Evolutionary conservation across 2,888 invertebrate genomes (phyloP).

Genomic region (Acleris emargana): DNA sequence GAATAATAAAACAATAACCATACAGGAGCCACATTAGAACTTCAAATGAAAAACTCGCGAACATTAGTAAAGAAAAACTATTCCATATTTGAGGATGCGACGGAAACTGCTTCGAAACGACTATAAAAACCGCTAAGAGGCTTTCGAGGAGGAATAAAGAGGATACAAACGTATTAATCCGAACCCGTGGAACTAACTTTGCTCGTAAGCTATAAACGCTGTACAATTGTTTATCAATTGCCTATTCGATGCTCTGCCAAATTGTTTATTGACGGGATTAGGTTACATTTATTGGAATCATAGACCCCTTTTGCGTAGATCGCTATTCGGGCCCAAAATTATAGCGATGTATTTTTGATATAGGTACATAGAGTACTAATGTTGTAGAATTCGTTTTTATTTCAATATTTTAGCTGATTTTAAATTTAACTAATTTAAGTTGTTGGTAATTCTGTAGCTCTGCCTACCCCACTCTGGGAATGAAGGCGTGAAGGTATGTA

Average conservation of each 20-base stretch:
- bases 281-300: not conserved
- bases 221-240: constrained; percentile 56
- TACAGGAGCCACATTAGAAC: constrained; percentile 14
- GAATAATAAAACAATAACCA: constrained; percentile 23
- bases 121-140: constrained; percentile 68
- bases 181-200: constrained; percentile 54
- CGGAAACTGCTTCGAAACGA: constrained; percentile 58
- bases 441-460: too few species aligned
- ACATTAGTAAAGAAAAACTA: constrained; percentile 49
- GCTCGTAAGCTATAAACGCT: constrained; percentile 58
- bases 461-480: too few species aligned
- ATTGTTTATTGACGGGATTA: constrained; percentile 23
- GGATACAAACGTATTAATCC: constrained; percentile 56
- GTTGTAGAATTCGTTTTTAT: too few species aligned
- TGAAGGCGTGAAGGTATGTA: too few species aligned
- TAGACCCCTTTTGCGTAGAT: not conserved
- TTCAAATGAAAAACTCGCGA: constrained; percentile 18
- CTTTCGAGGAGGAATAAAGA: constrained; percentile 51
- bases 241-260: constrained; percentile 32
- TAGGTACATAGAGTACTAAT: too few species aligned
- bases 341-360: too few species aligned
- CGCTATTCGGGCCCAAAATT: too few species aligned
- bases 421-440: too few species aligned
- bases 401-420: too few species aligned
- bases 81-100: constrained; percentile 57